Conservation (phyloP, 2,113 vertebrate genomes). For the Cebus imitator region DNA sequence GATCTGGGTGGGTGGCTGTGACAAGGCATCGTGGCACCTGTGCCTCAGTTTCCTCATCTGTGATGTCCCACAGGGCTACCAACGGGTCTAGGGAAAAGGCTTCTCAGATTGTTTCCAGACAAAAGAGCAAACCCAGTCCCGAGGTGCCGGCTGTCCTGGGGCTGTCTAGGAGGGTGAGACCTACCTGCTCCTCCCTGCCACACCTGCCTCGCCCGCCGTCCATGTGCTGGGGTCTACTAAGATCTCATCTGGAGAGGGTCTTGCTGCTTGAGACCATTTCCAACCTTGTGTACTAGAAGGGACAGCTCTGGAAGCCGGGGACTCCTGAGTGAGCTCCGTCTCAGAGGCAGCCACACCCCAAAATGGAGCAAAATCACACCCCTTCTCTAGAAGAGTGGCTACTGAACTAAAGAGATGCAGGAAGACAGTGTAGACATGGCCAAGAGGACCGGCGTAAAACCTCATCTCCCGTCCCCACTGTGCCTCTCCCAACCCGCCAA, state of each 20-base stretch:
- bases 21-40: neutral
- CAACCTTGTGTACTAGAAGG: neutral
- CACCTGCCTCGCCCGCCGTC: no score
- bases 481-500: accelerated
- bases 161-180: accelerated
- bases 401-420: neutral
- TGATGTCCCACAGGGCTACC: neutral
- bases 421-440: accelerated
- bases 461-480: accelerated
- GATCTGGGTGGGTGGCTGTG: neutral
- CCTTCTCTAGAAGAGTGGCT: neutral
- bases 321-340: accelerated
- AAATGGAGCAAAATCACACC: neutral
- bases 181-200: accelerated
- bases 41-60: neutral
- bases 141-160: accelerated
- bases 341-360: neutral
- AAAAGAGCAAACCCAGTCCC: neutral
- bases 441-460: accelerated
- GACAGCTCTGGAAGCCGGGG: accelerated
- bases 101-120: neutral
- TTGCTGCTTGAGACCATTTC: neutral
- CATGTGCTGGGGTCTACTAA: neutral
- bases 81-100: accelerated
- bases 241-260: neutral